Conservation (phyloP, 1,140 invertebrate species). For the Drosophila jambulina region DNA sequence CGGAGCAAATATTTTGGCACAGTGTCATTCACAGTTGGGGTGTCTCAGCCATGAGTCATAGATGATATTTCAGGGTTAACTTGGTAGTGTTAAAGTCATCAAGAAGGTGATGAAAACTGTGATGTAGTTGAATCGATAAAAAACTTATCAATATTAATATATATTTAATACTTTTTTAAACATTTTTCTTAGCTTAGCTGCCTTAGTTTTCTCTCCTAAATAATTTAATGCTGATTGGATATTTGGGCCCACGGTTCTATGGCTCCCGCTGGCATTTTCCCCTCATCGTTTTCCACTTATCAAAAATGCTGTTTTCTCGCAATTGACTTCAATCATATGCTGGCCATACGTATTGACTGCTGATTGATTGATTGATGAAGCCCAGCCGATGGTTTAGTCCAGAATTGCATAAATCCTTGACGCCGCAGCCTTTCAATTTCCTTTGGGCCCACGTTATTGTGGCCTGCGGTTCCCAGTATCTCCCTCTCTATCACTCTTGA, state of each 20-base stretch:
- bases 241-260: slow-evolving; percentile 17
- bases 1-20: slow-evolving; percentile 10
- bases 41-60: not conserved
- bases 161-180: too few relatives aligned
- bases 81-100: not conserved
- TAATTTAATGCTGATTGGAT: slow-evolving; percentile 51
- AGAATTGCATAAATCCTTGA: slow-evolving; percentile 47
- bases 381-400: slow-evolving; percentile 9
- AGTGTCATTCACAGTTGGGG: not conserved
- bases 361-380: slow-evolving; percentile 70
- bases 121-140: too few relatives aligned
- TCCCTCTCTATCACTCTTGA: not conserved
- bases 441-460: slow-evolving; percentile 45
- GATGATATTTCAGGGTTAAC: not conserved
- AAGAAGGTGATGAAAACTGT: too few relatives aligned
- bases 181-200: not conserved
- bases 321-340: slow-evolving; percentile 68
- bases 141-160: too few relatives aligned
- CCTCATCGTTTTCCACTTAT: slow-evolving; percentile 51
- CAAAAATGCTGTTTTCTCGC: slow-evolving; percentile 64
- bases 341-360: slow-evolving; percentile 45
- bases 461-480: slow-evolving; percentile 50
- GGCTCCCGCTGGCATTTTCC: not conserved
- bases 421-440: slow-evolving; percentile 63
- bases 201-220: slow-evolving; percentile 35